Evolutionary conservation across 2,113 vertebrate genomes (phyloP).

Genomic region (Sylvia atricapilla): DNA sequence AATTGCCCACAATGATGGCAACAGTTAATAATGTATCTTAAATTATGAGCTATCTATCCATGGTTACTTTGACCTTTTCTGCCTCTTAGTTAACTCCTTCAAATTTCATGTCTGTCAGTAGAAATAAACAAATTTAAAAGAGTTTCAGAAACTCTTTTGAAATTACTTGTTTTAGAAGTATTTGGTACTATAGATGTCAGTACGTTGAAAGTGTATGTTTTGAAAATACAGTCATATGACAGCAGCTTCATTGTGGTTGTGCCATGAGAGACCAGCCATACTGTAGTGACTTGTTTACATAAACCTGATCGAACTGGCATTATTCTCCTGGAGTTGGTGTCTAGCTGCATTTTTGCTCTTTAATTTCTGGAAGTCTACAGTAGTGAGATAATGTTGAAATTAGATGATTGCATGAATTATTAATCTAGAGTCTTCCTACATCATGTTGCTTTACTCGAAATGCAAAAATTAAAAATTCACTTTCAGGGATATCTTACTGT

Average conservation of each 20-base stretch:
- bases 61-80: background rate
- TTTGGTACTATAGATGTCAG: background rate
- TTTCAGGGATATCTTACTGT: background rate
- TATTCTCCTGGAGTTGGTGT: background rate
- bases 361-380: background rate
- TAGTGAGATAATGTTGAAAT: background rate
- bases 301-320: background rate
- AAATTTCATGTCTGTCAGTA: background rate
- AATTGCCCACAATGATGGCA: accelerated
- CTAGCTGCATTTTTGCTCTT: background rate
- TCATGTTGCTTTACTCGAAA: background rate
- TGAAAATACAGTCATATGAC: background rate
- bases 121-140: background rate
- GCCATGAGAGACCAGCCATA: background rate
- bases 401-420: background rate
- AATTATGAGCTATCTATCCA: background rate
- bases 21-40: background rate
- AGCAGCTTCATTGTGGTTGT: background rate
- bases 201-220: background rate
- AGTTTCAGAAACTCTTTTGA: background rate
- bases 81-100: background rate
- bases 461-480: background rate
- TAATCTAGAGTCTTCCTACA: background rate
- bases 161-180: background rate
- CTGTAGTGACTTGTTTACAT: background rate